phyloP scores from a whole-genome alignment of 2,797 vertebrate genomes.

The Acanthiza pusilla region DNA sequence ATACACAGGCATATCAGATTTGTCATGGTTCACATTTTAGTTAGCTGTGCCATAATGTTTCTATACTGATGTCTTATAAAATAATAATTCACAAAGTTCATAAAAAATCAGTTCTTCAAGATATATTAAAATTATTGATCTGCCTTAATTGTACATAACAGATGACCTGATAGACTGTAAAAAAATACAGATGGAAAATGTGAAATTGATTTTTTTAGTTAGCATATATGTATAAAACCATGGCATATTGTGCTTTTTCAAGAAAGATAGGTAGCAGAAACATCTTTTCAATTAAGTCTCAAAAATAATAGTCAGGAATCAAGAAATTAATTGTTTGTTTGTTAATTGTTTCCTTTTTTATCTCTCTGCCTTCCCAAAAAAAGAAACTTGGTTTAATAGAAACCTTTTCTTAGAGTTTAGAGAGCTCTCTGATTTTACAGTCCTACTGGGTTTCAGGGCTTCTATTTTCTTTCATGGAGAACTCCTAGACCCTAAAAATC shows the following conservation, averaged over 20 bases:
- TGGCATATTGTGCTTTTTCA: background rate
- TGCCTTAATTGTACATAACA: background rate
- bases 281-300: background rate
- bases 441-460: accelerated
- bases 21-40: background rate
- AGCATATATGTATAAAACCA: background rate
- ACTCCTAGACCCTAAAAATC: background rate
- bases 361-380: background rate
- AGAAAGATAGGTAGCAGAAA: background rate
- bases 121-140: background rate
- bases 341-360: background rate
- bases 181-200: background rate
- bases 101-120: background rate
- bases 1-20: background rate
- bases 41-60: background rate
- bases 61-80: constrained; percentile 22
- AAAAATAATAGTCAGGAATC: background rate
- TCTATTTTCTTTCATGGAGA: background rate
- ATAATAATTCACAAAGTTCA: constrained; percentile 12
- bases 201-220: background rate
- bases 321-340: background rate
- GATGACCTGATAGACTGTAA: background rate
- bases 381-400: background rate
- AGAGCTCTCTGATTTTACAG: background rate
- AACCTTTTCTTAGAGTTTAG: background rate